Percentiles rank a stretch among this genome's conserved stretches.
These are phyloP conservation scores for Paracanthobrama guichenoti DNA, from an alignment of 2,113 vertebrate genomes.

Conservation along the genomic window DNA sequence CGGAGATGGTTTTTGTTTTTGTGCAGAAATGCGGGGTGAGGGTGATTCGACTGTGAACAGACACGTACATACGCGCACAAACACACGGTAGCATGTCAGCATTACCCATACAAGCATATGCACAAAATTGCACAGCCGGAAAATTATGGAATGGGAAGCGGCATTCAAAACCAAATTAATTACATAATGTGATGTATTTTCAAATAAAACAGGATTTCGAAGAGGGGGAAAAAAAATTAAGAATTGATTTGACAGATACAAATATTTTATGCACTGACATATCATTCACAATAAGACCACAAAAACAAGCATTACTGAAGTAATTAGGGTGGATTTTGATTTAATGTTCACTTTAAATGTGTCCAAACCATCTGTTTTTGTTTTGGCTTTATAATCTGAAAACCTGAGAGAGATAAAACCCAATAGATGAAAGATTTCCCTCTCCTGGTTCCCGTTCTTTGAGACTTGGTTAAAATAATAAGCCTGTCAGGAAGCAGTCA, in stretches of 20 bases:
- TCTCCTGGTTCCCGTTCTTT: background rate
- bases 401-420: background rate
- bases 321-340: background rate
- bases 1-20: background rate
- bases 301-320: background rate
- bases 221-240: background rate
- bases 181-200: background rate
- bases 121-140: background rate
- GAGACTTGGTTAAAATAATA: background rate
- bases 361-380: background rate
- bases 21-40: slow-evolving; percentile 20
- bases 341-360: background rate
- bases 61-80: slow-evolving; percentile 5
- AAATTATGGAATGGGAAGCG: background rate
- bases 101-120: slow-evolving; percentile 3
- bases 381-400: background rate
- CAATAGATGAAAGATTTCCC: background rate
- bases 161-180: background rate
- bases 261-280: background rate
- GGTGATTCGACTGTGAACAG: slow-evolving; percentile 21
- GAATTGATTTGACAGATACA: background rate
- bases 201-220: background rate
- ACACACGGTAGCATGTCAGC: slow-evolving; percentile 4
- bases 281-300: background rate
- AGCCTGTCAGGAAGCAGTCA: background rate